phyloP scores from a whole-genome alignment of 2,888 invertebrate species.

The Epinotia brunnichana region DNA sequence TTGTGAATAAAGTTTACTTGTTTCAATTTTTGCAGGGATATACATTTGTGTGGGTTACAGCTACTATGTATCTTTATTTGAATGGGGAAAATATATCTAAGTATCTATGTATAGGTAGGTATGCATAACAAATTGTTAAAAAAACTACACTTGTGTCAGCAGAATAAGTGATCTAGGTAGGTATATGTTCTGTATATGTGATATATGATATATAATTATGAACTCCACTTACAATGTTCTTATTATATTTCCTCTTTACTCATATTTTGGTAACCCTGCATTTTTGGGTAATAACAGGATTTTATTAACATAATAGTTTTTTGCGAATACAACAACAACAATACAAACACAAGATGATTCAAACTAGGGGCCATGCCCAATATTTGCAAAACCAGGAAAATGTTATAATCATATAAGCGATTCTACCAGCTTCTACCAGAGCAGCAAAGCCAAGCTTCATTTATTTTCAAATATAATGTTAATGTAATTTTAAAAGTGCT shows the following conservation, averaged over 20 bases:
- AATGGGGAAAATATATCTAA: neutral
- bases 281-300: neutral
- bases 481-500: too few species aligned
- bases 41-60: slow-evolving; percentile 1
- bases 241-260: neutral
- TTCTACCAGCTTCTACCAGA: too few species aligned
- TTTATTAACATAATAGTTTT: too few species aligned
- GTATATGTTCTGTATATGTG: too few species aligned
- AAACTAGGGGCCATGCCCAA: too few species aligned
- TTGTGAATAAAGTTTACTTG: slow-evolving; percentile 23
- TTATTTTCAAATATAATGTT: neutral
- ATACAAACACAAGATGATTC: too few species aligned
- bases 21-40: slow-evolving; percentile 5
- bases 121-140: neutral
- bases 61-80: neutral
- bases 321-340: too few species aligned
- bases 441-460: neutral
- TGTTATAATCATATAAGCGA: neutral
- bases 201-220: neutral
- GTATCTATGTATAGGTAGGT: neutral
- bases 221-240: slow-evolving; percentile 3
- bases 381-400: neutral
- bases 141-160: neutral
- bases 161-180: slow-evolving; percentile 6
- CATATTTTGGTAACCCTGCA: neutral